Percentiles rank a stretch among this genome's conserved stretches.
Evolutionary conservation across 2,797 vertebrate species (phyloP).

Genomic region (Brachyalestes nurse): DNA sequence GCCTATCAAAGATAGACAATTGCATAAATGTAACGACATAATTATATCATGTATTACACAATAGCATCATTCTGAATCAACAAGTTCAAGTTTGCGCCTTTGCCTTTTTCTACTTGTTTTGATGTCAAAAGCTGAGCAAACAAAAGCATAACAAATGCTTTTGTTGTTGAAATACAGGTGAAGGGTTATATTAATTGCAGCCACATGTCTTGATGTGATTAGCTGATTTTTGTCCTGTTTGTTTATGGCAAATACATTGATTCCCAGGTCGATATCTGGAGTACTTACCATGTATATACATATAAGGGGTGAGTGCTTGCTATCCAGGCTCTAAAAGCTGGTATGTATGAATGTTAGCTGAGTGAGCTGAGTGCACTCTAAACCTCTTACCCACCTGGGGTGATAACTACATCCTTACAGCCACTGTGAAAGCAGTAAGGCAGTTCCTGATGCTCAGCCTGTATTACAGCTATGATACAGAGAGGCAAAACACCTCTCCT

Average conservation of each 20-base stretch:
- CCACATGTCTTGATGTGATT: background rate
- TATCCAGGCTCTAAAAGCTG: conserved; percentile 36
- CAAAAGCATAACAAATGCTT: too few relatives aligned
- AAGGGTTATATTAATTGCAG: background rate
- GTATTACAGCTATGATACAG: conserved; percentile 74
- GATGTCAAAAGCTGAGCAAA: too few relatives aligned
- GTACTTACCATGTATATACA: conserved; percentile 18
- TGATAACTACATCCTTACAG: conserved; percentile 25
- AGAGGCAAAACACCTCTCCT: too few relatives aligned
- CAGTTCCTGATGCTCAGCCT: conserved; percentile 15
- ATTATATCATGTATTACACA: background rate
- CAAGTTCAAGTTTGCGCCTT: background rate
- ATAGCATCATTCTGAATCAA: background rate
- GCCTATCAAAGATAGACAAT: too few relatives aligned
- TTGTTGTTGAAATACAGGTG: too few relatives aligned
- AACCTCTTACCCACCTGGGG: conserved; percentile 38
- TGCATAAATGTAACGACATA: background rate
- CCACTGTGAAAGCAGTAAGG: conserved; percentile 27
- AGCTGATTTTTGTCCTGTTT: background rate
- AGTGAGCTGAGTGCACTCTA: conserved; percentile 49
- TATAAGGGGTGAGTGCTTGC: background rate
- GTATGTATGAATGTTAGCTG: conserved; percentile 21
- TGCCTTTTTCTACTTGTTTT: background rate
- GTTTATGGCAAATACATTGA: background rate
- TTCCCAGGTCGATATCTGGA: background rate